Evolutionary conservation across 2,797 vertebrate species (phyloP), one percentile per base, ranked within the genome.

Genomic region (Hydrophis major): DNA sequence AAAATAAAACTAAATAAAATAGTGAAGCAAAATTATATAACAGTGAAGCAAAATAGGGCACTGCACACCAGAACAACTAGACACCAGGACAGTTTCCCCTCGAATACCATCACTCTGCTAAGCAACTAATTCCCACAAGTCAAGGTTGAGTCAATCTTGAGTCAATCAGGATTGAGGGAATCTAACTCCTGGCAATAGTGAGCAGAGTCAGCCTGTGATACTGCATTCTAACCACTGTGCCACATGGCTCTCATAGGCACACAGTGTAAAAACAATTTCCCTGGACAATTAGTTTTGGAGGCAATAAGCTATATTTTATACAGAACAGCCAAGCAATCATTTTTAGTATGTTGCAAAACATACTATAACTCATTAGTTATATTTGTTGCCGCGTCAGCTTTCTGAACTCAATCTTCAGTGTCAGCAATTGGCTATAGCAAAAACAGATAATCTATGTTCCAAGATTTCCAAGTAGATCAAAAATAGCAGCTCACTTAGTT

Each of bases 1-100:
- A 32, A 8, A 56, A n/a, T 14, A 37, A 25, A 56, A 37, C 87
- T 37, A 28, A 88, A 95, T 96, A 93, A 0, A 28, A 42, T 94
- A 60, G 93, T 86, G 93, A 47, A 93, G 47, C 37, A 83, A 83
- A 83, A 1, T 61, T 2, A 50, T 50, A 50, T 50, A 50, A 50
- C 50, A 60, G 93, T 86, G 93, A 47, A 93, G 50, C 50, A 53
- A 53, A 53, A 53, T 53, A 53, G 50, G 50, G 8, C 50, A 53
- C 50, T 53, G 50, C 50, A 53, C 8, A 50, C 8, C 50, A 53
- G 50, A 53, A 53, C 50, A 53, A 53, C 50, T 53, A 53, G 50
- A 53, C 8, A 53, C 50, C 10, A 53, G 50, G 8, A 53, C 50
- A 53, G 8, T 53, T 53, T 53, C 8, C 8, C 50, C 50, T 10